Conservation (phyloP, 1,140 invertebrate genomes). For the Neomicropteryx cornuta region DNA sequence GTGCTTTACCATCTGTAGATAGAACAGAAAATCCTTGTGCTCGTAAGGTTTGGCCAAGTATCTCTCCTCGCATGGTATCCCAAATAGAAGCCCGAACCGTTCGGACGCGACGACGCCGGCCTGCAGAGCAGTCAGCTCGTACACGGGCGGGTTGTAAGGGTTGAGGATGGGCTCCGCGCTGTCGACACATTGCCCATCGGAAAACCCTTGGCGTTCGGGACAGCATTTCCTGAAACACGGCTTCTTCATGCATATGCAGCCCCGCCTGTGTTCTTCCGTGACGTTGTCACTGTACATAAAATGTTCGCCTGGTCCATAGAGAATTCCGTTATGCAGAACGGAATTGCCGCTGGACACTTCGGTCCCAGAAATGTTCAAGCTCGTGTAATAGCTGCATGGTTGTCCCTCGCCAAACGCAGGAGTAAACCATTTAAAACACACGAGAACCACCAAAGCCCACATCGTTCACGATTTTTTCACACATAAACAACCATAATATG, state of each 20-base stretch:
- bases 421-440: neutral
- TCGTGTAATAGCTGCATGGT: neutral
- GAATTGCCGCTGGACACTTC: neutral
- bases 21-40: too few species aligned
- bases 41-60: slow-evolving; percentile 6
- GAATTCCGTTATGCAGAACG: neutral
- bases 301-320: neutral
- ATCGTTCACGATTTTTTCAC: too few species aligned
- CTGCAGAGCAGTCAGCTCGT: neutral
- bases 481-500: too few species aligned
- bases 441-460: neutral
- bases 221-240: slow-evolving; percentile 12
- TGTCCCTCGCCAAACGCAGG: neutral
- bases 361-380: neutral
- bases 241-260: slow-evolving; percentile 9
- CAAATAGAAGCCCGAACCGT: slow-evolving; percentile 4
- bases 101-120: slow-evolving; percentile 1
- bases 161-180: slow-evolving; percentile 5
- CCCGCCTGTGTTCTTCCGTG: too few species aligned
- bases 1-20: too few species aligned
- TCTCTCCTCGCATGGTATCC: slow-evolving; percentile 7
- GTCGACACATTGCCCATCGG: neutral
- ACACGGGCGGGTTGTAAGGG: slow-evolving; percentile 8
- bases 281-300: neutral
- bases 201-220: slow-evolving; percentile 6